Evolutionary conservation across 2,888 invertebrate species (phyloP).

Genomic region (Lampropteryx suffumata): DNA sequence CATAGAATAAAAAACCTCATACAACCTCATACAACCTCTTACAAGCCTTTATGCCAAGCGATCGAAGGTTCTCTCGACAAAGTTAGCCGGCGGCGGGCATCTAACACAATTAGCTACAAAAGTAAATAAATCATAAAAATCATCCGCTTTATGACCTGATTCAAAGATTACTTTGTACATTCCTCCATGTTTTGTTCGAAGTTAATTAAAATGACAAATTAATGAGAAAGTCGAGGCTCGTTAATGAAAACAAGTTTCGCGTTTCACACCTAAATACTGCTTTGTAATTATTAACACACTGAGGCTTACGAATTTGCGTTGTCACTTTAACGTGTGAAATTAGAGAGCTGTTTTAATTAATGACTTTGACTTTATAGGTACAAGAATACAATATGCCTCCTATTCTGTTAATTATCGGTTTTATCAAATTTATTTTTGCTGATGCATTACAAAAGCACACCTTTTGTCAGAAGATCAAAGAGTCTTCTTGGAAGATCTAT

Average conservation of each 20-base stretch:
- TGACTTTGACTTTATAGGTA: slow-evolving; percentile 58
- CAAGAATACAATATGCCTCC: slow-evolving; percentile 37
- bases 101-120: slow-evolving; percentile 63
- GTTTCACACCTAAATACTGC: slow-evolving; percentile 59
- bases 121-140: slow-evolving; percentile 68
- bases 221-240: slow-evolving; percentile 60
- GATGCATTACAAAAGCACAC: too few species aligned
- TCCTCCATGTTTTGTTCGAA: slow-evolving; percentile 40
- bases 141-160: slow-evolving; percentile 57
- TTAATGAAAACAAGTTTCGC: slow-evolving; percentile 62
- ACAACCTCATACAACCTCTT: too few species aligned
- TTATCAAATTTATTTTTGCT: slow-evolving; percentile 15
- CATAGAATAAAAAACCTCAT: slow-evolving; percentile 47
- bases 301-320: slow-evolving; percentile 63
- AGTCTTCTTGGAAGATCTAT: neutral
- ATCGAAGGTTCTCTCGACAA: slow-evolving; percentile 48
- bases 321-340: slow-evolving; percentile 69
- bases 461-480: too few species aligned
- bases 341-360: slow-evolving; percentile 71
- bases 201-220: slow-evolving; percentile 68
- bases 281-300: slow-evolving; percentile 67
- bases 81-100: slow-evolving; percentile 52
- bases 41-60: slow-evolving; percentile 46
- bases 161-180: slow-evolving; percentile 50
- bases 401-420: slow-evolving; percentile 37